Base-by-base conservation (phyloP, 2,797 vertebrate species). In the Silurus aristotelis region DNA sequence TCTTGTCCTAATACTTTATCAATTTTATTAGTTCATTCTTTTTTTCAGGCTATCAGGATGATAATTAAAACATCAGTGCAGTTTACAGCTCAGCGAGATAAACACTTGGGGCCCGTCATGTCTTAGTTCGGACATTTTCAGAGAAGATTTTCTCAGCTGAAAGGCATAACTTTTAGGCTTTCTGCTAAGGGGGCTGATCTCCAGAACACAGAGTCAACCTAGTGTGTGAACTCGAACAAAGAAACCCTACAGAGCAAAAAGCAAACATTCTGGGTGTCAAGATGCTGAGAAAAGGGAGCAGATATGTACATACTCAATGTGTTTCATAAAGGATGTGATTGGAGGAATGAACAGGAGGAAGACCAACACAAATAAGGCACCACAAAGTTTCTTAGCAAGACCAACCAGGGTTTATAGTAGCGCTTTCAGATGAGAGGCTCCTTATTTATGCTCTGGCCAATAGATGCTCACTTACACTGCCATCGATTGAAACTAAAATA, bases 1-100 rank as follows among this genome's bases (percentile, higher is more conserved):
- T 56, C 31, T 86, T 83, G 31, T 67, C 61, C 46, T 85, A 89
- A 89, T 88, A 88, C 85, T 91, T 88, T 84, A 84, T 89, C 89
- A 89, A 89, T 89, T 91, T 95, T 94, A 94, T 95, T 95, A 76
- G 85, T 92, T 91, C 90, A 92, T 92, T 89, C 89, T 86, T 90
- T 80, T 66, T 43, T 88, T 91, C 90, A 89, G 89, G 90, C 89
- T 91, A 91, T 91, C 87, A 89, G 91, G 87, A 92, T 87, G 91
- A 92, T 95, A 87, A 88, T 92, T 93, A 94, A 90, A 90, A 92
- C 84, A 92, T 97, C 97, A 97, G 96, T 97, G 97, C 96, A 96
- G 95, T 95, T 96, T 94, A 96, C 93, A 94, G 94, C 87, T 93
- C 90, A 92, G 90, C 93, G 93, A 95, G 93, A 95, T 19, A 87